Conservation (phyloP, 2,797 vertebrate species). For the Myiotriccus ornatus region DNA sequence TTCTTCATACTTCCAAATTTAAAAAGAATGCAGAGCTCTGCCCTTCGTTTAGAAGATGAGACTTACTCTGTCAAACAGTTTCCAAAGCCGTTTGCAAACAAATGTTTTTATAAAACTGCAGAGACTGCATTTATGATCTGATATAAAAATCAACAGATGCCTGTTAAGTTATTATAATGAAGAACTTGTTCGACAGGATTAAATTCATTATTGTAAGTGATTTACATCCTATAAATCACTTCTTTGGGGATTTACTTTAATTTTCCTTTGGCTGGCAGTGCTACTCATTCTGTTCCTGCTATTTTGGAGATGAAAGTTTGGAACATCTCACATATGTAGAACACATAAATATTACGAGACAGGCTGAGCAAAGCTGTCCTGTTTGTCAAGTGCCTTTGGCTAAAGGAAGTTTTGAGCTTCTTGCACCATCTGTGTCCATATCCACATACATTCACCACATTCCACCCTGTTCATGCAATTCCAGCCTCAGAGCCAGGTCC, state of each 20-base stretch:
- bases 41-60: not conserved
- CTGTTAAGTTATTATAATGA: slow-evolving; percentile 47
- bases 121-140: not conserved
- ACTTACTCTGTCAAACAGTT: not conserved
- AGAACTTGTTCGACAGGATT: slow-evolving; percentile 38
- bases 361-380: slow-evolving; percentile 15
- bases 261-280: slow-evolving; percentile 21
- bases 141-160: slow-evolving; percentile 57
- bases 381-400: slow-evolving; percentile 35
- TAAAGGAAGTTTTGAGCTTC: slow-evolving; percentile 7
- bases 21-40: not conserved
- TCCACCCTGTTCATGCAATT: not conserved
- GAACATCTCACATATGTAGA: slow-evolving; percentile 36
- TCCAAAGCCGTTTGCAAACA: not conserved
- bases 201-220: slow-evolving; percentile 39
- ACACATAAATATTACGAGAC: not conserved
- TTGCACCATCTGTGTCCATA: not conserved
- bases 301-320: slow-evolving; percentile 47
- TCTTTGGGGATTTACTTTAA: slow-evolving; percentile 48
- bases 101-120: slow-evolving; percentile 24
- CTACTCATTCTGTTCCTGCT: not conserved
- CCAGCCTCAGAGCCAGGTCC: not conserved
- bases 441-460: not conserved
- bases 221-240: slow-evolving; percentile 50
- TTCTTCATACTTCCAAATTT: not conserved